Conservation (phyloP, 2,888 invertebrate genomes). For the Aphrophora alni region DNA sequence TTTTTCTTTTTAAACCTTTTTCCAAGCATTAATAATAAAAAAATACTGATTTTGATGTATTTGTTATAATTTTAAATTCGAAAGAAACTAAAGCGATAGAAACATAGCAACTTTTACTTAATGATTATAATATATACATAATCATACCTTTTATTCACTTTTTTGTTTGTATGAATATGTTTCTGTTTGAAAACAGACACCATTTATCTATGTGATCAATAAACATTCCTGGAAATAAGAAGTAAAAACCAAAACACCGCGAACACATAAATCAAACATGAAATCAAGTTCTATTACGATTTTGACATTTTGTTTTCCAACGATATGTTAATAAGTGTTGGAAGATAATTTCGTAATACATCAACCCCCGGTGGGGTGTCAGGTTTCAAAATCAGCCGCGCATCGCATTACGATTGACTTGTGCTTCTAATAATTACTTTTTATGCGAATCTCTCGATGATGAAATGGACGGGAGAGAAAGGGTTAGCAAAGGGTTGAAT, state of each 20-base stretch:
- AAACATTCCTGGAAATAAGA: too few relatives aligned
- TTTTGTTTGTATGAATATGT: too few relatives aligned
- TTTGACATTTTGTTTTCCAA: background rate
- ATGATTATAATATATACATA: too few relatives aligned
- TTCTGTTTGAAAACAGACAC: too few relatives aligned
- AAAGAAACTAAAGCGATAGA: too few relatives aligned
- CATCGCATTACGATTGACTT: background rate
- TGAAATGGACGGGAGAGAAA: background rate
- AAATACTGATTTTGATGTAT: too few relatives aligned
- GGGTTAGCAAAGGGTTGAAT: background rate
- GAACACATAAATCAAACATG: background rate
- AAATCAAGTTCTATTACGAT: background rate
- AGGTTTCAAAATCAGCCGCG: background rate
- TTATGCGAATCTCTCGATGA: constrained; percentile 9
- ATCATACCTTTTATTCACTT: too few relatives aligned
- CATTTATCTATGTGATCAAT: too few relatives aligned
- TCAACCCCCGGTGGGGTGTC: background rate
- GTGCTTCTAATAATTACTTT: constrained; percentile 1
- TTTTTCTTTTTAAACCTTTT: too few relatives aligned
- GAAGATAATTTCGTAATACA: background rate
- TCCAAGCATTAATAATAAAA: too few relatives aligned
- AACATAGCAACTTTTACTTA: too few relatives aligned
- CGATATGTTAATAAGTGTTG: background rate
- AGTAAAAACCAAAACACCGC: background rate
- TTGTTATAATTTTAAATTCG: too few relatives aligned